phyloP scores from a whole-genome alignment of 2,113 vertebrate species.

The Nibea albiflora region DNA sequence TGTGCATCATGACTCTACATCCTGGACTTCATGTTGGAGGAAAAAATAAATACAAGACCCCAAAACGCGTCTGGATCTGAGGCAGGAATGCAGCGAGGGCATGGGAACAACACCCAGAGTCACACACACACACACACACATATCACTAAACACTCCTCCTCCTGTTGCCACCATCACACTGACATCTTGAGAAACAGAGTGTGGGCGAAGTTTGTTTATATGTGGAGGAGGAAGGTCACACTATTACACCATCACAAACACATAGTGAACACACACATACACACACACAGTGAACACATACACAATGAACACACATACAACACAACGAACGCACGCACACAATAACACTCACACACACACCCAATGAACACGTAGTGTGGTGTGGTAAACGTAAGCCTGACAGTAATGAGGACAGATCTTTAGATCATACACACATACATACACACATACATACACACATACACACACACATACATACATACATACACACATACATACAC shows the following conservation, averaged over 20 bases:
- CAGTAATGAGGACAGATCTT: too few species aligned
- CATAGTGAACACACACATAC: too few species aligned
- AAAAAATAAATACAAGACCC: constrained; percentile 77
- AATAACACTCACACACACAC: too few species aligned
- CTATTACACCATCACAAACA: background rate
- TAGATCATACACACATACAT: too few species aligned
- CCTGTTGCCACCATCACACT: background rate
- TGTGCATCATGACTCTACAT: constrained; percentile 76
- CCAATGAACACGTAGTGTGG: too few species aligned
- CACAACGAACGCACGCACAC: too few species aligned
- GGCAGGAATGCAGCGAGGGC: constrained; percentile 89
- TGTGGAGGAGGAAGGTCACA: too few species aligned
- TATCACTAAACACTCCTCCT: too few species aligned
- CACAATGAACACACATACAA: too few species aligned
- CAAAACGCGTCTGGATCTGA: constrained; percentile 87
- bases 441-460: background rate
- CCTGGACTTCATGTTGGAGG: constrained; percentile 88
- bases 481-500: too few species aligned
- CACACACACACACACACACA: constrained; percentile 17
- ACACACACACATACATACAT: background rate
- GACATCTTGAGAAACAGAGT: constrained; percentile 9
- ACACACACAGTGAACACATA: background rate
- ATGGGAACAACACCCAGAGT: constrained; percentile 87
- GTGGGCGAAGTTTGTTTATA: too few species aligned
- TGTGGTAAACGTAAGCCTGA: too few species aligned